Evolutionary conservation across 2,888 invertebrate genomes (phyloP).

Genomic region (Xylota sylvarum): DNA sequence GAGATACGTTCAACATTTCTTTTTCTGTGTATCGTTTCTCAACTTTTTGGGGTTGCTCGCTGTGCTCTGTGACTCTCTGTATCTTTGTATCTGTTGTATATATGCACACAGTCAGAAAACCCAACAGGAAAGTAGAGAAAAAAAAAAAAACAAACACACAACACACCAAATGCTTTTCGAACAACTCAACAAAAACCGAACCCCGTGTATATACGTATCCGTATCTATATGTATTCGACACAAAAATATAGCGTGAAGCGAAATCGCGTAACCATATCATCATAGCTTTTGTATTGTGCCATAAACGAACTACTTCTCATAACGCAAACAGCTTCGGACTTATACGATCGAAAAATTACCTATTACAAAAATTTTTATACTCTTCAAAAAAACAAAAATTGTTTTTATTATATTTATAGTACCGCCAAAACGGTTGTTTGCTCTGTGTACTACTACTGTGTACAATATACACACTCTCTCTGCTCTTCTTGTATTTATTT

Average conservation of each 20-base stretch:
- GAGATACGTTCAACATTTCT: constrained; percentile 46
- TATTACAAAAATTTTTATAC: constrained; percentile 85
- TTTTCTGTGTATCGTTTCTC: constrained; percentile 25
- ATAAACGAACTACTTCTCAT: constrained; percentile 85
- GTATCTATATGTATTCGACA: constrained; percentile 70
- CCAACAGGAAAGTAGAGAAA: constrained; percentile 69
- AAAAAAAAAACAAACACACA: constrained; percentile 34
- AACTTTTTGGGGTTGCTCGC: constrained; percentile 72
- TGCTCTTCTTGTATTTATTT: constrained; percentile 23
- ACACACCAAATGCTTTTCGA: constrained; percentile 64
- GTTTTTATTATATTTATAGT: constrained; percentile 85
- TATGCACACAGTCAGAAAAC: constrained; percentile 73
- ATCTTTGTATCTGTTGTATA: constrained; percentile 60
- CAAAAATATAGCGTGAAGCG: constrained; percentile 77
- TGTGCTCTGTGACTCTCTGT: constrained; percentile 50
- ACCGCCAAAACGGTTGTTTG: constrained; percentile 76
- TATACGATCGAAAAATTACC: constrained; percentile 83
- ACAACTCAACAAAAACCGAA: constrained; percentile 69
- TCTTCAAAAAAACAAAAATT: constrained; percentile 83
- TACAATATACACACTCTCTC: constrained; percentile 64
- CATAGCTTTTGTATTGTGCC: constrained; percentile 85
- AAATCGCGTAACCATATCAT: constrained; percentile 81
- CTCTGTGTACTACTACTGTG: constrained; percentile 56
- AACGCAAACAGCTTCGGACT: constrained; percentile 85
- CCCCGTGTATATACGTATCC: constrained; percentile 59